Evolutionary conservation across 2,797 vertebrate genomes (phyloP).

Genomic region (Sebastes jordani): DNA sequence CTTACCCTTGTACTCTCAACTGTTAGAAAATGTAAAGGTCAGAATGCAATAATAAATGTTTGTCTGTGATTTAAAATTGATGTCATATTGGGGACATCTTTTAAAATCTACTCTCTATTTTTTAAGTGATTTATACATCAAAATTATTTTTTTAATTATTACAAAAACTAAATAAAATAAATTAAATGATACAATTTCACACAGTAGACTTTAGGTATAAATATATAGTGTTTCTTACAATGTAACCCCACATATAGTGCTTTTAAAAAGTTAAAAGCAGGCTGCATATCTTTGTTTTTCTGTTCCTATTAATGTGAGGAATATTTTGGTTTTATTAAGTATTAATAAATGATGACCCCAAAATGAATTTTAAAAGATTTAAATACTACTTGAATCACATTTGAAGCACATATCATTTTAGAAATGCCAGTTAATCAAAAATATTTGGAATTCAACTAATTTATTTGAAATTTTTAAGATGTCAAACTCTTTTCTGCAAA

Average conservation of each 20-base stretch:
- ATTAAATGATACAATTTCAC: not conserved
- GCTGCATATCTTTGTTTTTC: not conserved
- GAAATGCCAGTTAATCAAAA: not conserved
- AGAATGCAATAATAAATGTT: not conserved
- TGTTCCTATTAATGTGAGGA: not conserved
- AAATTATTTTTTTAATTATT: not conserved
- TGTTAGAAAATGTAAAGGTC: not conserved
- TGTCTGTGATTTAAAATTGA: not conserved
- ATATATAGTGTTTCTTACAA: not conserved
- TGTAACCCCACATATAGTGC: not conserved
- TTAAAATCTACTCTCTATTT: not conserved
- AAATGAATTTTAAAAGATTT: conserved; percentile 6
- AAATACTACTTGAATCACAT: conserved; percentile 9
- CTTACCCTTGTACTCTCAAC: not conserved
- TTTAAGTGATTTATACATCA: not conserved
- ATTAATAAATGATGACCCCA: conserved; percentile 35
- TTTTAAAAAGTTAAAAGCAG: not conserved
- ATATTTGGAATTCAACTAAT: not conserved
- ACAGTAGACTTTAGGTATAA: not conserved
- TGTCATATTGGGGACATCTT: not conserved
- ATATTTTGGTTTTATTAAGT: conserved; percentile 1
- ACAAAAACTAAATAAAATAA: not conserved
- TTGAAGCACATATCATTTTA: not conserved
- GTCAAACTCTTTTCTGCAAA: not conserved
- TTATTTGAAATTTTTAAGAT: not conserved